Evolutionary conservation across 1,140 invertebrate species (phyloP).

Genomic region (Scylla paramamosain): DNA sequence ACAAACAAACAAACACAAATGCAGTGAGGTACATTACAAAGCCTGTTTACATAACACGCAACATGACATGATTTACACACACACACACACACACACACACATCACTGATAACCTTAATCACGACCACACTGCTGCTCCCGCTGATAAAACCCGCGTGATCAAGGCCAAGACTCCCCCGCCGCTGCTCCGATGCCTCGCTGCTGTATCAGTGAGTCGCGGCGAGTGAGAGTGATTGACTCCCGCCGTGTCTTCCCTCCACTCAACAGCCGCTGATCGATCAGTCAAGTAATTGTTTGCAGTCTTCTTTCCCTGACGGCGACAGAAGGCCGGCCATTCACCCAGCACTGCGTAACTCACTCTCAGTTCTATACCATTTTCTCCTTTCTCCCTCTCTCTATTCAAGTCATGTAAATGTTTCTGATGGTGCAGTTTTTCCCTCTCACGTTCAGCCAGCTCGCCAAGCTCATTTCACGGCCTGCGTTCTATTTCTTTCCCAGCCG

Average conservation of each 20-base stretch:
- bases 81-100: too few species aligned
- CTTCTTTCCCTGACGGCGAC: slow-evolving; percentile 10
- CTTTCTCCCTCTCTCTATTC: background rate
- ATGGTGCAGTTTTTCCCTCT: too few species aligned
- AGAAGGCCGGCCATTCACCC: background rate
- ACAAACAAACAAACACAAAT: background rate
- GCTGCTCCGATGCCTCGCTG: background rate
- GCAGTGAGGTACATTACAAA: background rate
- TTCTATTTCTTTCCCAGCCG: too few species aligned
- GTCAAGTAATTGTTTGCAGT: slow-evolving; percentile 23
- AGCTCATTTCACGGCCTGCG: too few species aligned
- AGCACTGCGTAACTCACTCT: background rate
- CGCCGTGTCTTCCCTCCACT: background rate
- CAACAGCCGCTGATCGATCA: background rate
- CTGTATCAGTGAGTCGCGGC: background rate
- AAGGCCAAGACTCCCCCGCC: background rate
- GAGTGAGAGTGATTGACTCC: background rate
- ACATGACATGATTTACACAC: background rate
- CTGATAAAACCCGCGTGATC: background rate
- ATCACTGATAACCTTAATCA: background rate
- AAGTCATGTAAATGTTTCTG: too few species aligned
- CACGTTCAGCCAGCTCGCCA: too few species aligned
- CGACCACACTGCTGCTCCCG: background rate
- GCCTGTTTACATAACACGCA: background rate
- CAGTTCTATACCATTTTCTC: background rate